Conservation (phyloP, 2,797 vertebrate species). For the Sebastes trivittatus region DNA sequence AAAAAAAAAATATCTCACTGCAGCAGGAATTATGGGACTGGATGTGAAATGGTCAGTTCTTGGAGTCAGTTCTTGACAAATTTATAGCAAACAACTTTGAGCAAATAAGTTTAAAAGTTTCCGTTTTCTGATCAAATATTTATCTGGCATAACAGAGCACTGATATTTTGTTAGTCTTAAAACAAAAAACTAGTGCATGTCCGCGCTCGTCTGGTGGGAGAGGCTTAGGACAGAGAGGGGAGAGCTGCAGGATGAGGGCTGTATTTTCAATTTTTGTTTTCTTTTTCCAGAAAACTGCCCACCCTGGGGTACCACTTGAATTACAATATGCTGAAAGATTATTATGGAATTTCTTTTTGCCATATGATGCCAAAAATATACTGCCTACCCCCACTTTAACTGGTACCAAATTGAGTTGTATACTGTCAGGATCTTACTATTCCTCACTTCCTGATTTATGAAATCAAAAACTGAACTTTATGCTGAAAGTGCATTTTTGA, state of each 20-base stretch:
- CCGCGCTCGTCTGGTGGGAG: no score
- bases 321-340: neutral
- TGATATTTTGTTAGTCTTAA: neutral
- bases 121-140: neutral
- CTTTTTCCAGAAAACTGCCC: neutral
- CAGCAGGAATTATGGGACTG: neutral
- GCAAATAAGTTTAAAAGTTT: neutral
- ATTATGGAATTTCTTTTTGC: neutral
- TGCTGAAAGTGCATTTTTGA: conserved; percentile 53
- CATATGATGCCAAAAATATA: neutral
- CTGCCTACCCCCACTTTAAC: neutral
- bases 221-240: no score
- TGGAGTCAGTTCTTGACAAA: neutral
- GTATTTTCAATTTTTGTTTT: neutral
- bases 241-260: no score
- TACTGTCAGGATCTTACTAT: conserved; percentile 12
- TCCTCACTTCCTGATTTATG: conserved; percentile 52
- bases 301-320: neutral
- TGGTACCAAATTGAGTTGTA: neutral
- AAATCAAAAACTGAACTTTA: conserved; percentile 17
- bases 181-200: neutral
- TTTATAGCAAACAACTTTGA: neutral
- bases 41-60: neutral
- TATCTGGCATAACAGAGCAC: neutral
- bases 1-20: neutral